These are phyloP conservation scores for Cossypha polioptera DNA, from an alignment of 2,797 vertebrate genomes.

Conservation along the genomic window DNA sequence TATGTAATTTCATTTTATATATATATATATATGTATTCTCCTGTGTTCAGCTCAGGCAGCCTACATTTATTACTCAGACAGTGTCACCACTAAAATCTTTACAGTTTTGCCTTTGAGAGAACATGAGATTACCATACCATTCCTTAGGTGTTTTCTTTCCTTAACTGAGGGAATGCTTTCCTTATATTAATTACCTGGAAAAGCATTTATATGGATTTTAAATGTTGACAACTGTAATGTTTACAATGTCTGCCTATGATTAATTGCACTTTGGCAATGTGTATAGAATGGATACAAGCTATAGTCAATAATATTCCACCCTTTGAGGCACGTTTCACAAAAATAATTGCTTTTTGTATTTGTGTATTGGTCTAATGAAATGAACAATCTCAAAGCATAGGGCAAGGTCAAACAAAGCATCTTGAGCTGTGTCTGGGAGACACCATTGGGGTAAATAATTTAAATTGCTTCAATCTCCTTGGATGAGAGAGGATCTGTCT, in stretches of 20 bases:
- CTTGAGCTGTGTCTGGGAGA: not conserved
- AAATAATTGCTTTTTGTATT: not conserved
- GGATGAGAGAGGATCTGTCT: not conserved
- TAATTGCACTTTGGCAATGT: not conserved
- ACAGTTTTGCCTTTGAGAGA: slow-evolving; percentile 19
- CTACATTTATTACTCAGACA: slow-evolving; percentile 12
- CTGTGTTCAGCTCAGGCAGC: not conserved
- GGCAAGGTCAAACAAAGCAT: not conserved
- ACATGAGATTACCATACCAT: not conserved
- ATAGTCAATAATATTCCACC: not conserved
- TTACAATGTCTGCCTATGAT: not conserved
- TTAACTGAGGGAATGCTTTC: not conserved
- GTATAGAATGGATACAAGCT: not conserved
- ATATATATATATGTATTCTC: not conserved
- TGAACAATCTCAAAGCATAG: not conserved
- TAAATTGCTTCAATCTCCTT: not conserved
- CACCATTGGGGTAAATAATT: not conserved
- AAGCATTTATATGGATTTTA: slow-evolving; percentile 5
- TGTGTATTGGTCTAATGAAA: not conserved
- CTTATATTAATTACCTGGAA: not conserved
- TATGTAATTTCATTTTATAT: not conserved
- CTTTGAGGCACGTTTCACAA: not conserved
- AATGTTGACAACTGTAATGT: not conserved
- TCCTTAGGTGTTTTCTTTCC: not conserved
- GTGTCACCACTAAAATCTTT: slow-evolving; percentile 28